Evolutionary conservation across 2,113 vertebrate species (phyloP).

Genomic region (Pipa parva): DNA sequence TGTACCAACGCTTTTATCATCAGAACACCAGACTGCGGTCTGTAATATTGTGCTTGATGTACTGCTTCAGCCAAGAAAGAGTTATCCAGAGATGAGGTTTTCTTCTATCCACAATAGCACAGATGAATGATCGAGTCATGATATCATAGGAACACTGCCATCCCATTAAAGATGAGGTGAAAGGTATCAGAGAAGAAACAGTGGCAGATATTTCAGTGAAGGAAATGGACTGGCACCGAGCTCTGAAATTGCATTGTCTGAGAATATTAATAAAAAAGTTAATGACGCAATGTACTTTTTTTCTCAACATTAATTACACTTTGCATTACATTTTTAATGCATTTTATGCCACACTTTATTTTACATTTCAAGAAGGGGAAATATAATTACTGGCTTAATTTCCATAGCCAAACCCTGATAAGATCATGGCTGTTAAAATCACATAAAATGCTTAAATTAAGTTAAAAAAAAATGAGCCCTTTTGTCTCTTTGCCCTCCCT

Average conservation of each 20-base stretch:
- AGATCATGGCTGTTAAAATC: conserved; percentile 65
- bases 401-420: conserved; percentile 61
- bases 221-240: conserved; percentile 65
- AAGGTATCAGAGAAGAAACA: conserved; percentile 60
- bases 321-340: conserved; percentile 64
- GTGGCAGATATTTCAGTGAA: conserved; percentile 62
- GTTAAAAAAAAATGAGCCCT: conserved; percentile 55
- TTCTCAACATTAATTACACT: conserved; percentile 66
- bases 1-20: too few relatives aligned
- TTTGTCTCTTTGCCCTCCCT: conserved; percentile 51
- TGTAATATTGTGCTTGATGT: background rate
- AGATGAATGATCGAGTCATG: conserved; percentile 56
- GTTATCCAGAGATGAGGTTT: conserved; percentile 27
- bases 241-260: conserved; percentile 62
- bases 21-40: too few relatives aligned
- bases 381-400: conserved; percentile 65
- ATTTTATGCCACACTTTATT: conserved; percentile 64
- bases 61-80: conserved; percentile 16
- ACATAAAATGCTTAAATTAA: conserved; percentile 64
- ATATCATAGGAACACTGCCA: conserved; percentile 60
- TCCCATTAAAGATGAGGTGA: conserved; percentile 61
- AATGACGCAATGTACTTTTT: conserved; percentile 67
- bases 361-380: conserved; percentile 61
- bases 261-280: conserved; percentile 69
- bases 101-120: conserved; percentile 40